These are phyloP conservation scores for Pseudomugil tenellus DNA, from an alignment of 2,797 vertebrate genomes.

Conservation along the genomic window DNA sequence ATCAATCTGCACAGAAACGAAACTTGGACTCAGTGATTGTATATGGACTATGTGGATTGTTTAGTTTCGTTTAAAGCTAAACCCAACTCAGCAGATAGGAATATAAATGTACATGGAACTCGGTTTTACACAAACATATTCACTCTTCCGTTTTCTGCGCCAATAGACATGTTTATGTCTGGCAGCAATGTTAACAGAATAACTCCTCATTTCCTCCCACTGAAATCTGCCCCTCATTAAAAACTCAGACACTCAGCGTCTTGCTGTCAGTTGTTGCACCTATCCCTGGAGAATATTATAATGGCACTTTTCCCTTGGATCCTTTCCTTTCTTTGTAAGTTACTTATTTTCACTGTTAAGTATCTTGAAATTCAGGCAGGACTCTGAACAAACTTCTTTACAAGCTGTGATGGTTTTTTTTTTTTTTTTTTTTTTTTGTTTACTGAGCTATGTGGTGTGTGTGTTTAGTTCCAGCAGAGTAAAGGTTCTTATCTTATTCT, in stretches of 20 bases:
- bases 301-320: slow-evolving; percentile 22
- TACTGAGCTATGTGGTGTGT: too few relatives aligned
- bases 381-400: background rate
- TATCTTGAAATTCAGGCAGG: background rate
- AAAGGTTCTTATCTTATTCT: background rate
- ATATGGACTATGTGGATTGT: too few relatives aligned
- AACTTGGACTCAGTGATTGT: background rate
- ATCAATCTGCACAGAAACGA: slow-evolving; percentile 6
- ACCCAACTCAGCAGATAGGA: background rate
- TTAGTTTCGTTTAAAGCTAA: background rate
- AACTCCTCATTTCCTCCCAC: slow-evolving; percentile 10
- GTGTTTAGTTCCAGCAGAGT: background rate
- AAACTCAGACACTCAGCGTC: background rate
- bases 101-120: background rate
- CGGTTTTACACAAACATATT: rapidly evolving
- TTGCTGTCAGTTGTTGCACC: slow-evolving; percentile 1
- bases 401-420: too few relatives aligned
- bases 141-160: background rate
- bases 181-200: too few relatives aligned
- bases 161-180: background rate
- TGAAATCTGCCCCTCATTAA: background rate
- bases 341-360: background rate
- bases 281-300: background rate
- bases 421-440: too few relatives aligned
- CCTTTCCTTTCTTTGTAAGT: slow-evolving; percentile 19